phyloP scores from a whole-genome alignment of 1,140 invertebrate species.

The Diabrotica undecimpunctata region DNA sequence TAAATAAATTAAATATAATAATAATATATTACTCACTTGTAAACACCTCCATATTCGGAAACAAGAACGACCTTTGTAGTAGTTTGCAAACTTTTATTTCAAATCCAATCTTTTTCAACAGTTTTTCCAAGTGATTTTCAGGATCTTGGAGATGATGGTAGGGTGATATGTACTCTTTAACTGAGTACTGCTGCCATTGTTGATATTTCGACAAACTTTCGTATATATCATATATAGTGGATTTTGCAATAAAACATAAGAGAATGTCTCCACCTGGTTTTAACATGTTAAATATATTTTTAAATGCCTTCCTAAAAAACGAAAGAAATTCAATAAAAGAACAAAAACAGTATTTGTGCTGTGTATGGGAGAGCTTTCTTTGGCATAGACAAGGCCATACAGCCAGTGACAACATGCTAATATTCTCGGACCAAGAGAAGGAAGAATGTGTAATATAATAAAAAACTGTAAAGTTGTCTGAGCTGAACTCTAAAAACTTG shows the following conservation, averaged over 20 bases:
- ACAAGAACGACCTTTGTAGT: slow-evolving; percentile 61
- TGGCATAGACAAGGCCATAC: too few species aligned
- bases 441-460: too few species aligned
- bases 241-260: slow-evolving; percentile 66
- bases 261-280: slow-evolving; percentile 64
- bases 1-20: too few species aligned
- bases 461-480: too few species aligned
- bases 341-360: too few species aligned
- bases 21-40: slow-evolving; percentile 59
- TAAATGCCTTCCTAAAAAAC: slow-evolving; percentile 55
- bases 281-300: slow-evolving; percentile 64
- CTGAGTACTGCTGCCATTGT: slow-evolving; percentile 65
- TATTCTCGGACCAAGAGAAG: too few species aligned
- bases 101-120: slow-evolving; percentile 66
- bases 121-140: slow-evolving; percentile 56
- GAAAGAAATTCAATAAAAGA: not conserved
- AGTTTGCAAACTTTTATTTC: slow-evolving; percentile 60
- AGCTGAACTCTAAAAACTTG: too few species aligned
- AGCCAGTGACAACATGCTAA: too few species aligned
- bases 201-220: slow-evolving; percentile 54
- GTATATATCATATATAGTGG: slow-evolving; percentile 69
- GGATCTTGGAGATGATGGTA: slow-evolving; percentile 63
- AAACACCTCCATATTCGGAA: slow-evolving; percentile 55
- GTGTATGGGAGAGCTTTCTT: too few species aligned
- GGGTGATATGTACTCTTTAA: slow-evolving; percentile 61